Percentiles rank a stretch among this genome's conserved stretches.
Evolutionary conservation across 2,888 invertebrate genomes (phyloP).

Genomic region (Crocallis elinguaria): DNA sequence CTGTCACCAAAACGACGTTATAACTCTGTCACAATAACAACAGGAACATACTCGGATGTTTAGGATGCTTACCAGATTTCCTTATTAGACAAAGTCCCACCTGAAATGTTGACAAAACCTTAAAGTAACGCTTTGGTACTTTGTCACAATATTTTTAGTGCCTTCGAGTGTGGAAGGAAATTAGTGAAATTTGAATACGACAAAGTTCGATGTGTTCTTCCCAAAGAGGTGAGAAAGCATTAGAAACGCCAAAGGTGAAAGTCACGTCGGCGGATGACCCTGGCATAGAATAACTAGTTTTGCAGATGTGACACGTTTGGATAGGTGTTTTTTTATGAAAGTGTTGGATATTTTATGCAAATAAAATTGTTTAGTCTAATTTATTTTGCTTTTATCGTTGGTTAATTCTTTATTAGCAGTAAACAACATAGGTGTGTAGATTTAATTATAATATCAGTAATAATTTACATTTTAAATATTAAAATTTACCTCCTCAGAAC

Average conservation of each 20-base stretch:
- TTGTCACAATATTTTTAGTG: not conserved
- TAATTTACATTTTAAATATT: too few relatives aligned
- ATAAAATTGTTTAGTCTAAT: too few relatives aligned
- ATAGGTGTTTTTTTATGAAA: not conserved
- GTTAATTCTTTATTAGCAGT: too few relatives aligned
- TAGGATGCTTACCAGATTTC: not conserved
- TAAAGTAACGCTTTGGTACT: not conserved
- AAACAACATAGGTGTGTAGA: too few relatives aligned
- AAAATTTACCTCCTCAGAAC: too few relatives aligned
- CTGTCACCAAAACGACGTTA: too few relatives aligned
- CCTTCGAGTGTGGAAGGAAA: not conserved
- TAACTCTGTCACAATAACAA: not conserved
- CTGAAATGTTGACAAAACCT: not conserved
- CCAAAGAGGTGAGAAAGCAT: constrained; percentile 6
- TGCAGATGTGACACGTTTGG: constrained; percentile 6
- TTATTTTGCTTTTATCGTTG: too few relatives aligned
- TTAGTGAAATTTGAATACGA: not conserved
- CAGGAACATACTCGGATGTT: not conserved
- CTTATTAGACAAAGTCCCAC: not conserved
- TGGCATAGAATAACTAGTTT: constrained; percentile 4
- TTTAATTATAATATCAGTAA: too few relatives aligned
- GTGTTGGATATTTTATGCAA: not conserved
- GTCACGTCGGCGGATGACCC: constrained; percentile 15
- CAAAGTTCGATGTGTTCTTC: constrained; percentile 2
- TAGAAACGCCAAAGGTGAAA: constrained; percentile 16